Evolutionary conservation across 2,797 vertebrate genomes (phyloP).

Genomic region (Heliangelus exortis): DNA sequence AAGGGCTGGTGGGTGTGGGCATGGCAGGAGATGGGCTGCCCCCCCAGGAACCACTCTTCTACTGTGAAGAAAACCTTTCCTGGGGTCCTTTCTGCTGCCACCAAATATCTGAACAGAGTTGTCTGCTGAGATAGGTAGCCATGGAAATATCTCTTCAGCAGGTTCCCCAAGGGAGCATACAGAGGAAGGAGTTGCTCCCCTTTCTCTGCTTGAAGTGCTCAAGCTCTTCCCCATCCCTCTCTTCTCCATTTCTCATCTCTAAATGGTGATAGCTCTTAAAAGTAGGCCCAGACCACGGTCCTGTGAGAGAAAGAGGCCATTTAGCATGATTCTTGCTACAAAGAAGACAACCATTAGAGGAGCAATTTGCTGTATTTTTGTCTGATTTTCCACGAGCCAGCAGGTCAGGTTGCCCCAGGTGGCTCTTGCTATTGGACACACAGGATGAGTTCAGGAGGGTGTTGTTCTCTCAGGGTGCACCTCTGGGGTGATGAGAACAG

Average conservation of each 20-base stretch:
- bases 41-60: not conserved
- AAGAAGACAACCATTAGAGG: not conserved
- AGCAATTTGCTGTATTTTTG: not conserved
- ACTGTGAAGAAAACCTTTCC: not conserved
- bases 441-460: not conserved
- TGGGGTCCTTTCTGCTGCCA: not conserved
- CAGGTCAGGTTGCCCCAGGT: not conserved
- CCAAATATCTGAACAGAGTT: not conserved
- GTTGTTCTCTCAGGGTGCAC: not conserved
- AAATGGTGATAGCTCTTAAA: not conserved
- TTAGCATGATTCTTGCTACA: not conserved
- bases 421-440: not conserved
- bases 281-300: not conserved
- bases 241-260: not conserved
- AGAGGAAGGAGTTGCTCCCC: not conserved
- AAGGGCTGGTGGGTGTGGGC: not conserved
- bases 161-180: not conserved
- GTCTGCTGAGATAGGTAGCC: not conserved
- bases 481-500: not conserved
- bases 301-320: not conserved
- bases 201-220: not conserved
- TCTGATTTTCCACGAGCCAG: not conserved
- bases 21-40: accelerated
- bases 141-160: not conserved
- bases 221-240: not conserved